Evolutionary conservation across 2,797 vertebrate species (phyloP).

Genomic region (Phrynocephalus guinanensis): DNA sequence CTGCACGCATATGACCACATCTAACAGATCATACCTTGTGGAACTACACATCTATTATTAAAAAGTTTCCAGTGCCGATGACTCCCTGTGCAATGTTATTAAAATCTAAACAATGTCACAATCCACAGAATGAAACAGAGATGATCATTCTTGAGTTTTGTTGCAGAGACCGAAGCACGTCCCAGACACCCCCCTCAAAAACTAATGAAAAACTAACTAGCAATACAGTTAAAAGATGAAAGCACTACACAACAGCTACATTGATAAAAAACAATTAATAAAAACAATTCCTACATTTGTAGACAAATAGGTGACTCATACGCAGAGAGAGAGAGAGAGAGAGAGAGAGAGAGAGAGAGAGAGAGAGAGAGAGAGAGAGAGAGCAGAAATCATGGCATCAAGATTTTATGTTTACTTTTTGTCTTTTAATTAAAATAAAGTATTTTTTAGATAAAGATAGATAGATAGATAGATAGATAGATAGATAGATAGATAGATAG

Average conservation of each 20-base stretch:
- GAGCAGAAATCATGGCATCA: too few relatives aligned
- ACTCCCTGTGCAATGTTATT: slow-evolving; percentile 31
- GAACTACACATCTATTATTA: slow-evolving; percentile 30
- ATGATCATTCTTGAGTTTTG: background rate
- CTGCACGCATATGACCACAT: slow-evolving; percentile 37
- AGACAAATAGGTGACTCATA: background rate
- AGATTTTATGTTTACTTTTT: too few relatives aligned
- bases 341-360: too few relatives aligned
- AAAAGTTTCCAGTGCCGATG: slow-evolving; percentile 37
- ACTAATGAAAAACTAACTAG: background rate
- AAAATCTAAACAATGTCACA: slow-evolving; percentile 29
- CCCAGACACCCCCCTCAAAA: background rate
- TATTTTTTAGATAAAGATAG: too few relatives aligned
- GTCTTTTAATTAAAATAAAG: too few relatives aligned
- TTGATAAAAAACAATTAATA: background rate
- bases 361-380: too few relatives aligned
- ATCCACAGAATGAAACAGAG: background rate
- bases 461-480: too few relatives aligned
- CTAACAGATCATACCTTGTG: slow-evolving; percentile 23
- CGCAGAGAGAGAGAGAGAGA: too few relatives aligned
- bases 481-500: too few relatives aligned
- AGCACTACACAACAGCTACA: background rate
- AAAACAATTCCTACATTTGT: background rate
- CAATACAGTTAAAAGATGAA: background rate
- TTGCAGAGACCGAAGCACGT: background rate